Base-by-base conservation (phyloP, 2,797 vertebrate genomes). In the Orientallactaga sibirica region DNA sequence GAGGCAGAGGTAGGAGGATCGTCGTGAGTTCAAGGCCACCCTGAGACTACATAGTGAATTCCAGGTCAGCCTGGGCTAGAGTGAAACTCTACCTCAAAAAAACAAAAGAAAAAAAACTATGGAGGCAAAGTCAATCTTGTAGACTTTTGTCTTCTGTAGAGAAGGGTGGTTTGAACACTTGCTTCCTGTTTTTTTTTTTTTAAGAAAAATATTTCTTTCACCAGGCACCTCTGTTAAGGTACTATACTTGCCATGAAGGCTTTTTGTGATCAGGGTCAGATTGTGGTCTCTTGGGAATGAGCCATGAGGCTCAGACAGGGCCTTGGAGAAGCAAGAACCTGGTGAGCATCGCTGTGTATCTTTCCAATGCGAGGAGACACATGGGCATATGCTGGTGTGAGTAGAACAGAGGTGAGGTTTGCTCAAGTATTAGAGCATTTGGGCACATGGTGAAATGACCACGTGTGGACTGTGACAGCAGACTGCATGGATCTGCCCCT, bases 131-230 rank as follows among this genome's bases (percentile, higher is more conserved):
- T 86, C 64, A 52, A 15, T 91, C 25, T 76, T 80, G 5, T n/a
- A 79, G 61, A 58, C 86, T 83, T 90, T 71, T 82, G 85, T 67
- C 88, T 90, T 90, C 70, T 61, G 74, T 15, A 41, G 25, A 70
- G 25, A 18, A 4, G 20, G 11, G 67, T 25, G 55, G 16, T 74
- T 83, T 79, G 37, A 83, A 82, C 10, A 80, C 70, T 90, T 79
- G 33, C 7, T 86, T 79, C 43, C 2, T 27, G 37, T 16, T 81
- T 64, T 29, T 68, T 52, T 43, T 25, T 78, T 33, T 78, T 61
- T 33, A 90, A 64, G 14, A 61, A 81, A 86, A 79, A 62, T 0
- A 48, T 61, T 22, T 91, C 86, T 86, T 82, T 33, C 27, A 92
- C 18, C 41, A 85, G 88, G 71, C 61, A 14, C 12, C 16, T 87